phyloP scores from a whole-genome alignment of 1,140 invertebrate genomes.

The Heliconius eleuchia region DNA sequence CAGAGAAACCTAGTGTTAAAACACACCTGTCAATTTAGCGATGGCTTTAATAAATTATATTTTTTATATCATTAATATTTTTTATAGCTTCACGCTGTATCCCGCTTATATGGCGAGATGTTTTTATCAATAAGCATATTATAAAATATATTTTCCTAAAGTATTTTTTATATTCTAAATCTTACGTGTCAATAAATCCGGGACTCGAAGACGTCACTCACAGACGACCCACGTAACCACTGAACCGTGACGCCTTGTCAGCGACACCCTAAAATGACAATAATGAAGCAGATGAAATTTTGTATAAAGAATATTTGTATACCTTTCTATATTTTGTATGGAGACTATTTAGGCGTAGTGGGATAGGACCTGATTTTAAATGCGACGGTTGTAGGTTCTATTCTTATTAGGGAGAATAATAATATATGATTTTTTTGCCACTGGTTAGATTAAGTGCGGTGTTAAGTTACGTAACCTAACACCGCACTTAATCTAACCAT shows the following conservation, averaged over 20 bases:
- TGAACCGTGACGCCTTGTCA: slow-evolving; percentile 19
- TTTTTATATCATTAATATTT: too few species aligned
- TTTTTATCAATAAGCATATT: too few species aligned
- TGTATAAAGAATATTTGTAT: not conserved
- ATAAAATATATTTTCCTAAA: not conserved
- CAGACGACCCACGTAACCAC: slow-evolving; percentile 16
- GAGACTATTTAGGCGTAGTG: not conserved
- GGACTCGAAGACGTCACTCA: slow-evolving; percentile 12
- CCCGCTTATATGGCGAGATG: too few species aligned
- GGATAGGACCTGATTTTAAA: not conserved
- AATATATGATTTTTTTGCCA: too few species aligned
- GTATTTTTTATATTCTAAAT: not conserved
- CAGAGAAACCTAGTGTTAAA: too few species aligned
- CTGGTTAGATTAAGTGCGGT: too few species aligned
- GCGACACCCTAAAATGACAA: slow-evolving; percentile 13
- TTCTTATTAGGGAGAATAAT: not conserved
- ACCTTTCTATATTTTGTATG: not conserved
- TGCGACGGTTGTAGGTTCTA: not conserved
- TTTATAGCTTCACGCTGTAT: too few species aligned
- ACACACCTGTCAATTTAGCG: too few species aligned
- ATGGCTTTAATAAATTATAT: too few species aligned
- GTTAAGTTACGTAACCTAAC: too few species aligned
- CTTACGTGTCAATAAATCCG: slow-evolving; percentile 1
- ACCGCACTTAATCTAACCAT: too few species aligned
- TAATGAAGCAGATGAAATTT: not conserved